Evolutionary conservation across 1,140 invertebrate species (phyloP), one percentile per base, ranked within the genome.

Genomic region (Apis dorsata): DNA sequence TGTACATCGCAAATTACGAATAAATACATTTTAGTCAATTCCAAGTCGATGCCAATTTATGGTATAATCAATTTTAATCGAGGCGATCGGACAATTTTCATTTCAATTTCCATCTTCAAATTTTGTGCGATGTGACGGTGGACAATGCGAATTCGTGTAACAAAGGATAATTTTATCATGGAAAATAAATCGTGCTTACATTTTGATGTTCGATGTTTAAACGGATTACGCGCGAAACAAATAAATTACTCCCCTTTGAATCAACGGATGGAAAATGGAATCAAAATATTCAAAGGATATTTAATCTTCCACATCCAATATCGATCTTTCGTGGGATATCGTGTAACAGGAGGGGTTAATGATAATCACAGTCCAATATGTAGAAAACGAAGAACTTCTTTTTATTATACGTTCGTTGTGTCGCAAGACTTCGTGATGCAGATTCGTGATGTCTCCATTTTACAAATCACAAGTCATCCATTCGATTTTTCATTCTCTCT

Each of bases 371-470:
- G 59, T 13, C 17, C 49, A 34, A 65, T 69, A 17, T 88, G 62
- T 90, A 90, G 57, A 90, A 89, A 89, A 90, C 84, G 81, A 89
- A 89, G 75, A 90, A 90, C 86, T 88, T 88, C 60, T 82, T 84
- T 88, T 92, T 91, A 92, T 91, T 92, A 89, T 81, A 44, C 5
- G 90, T 92, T 92, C 90, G 91, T 92, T 92, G 91, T 91, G 86
- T 85, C 83, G 81, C 79, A 80, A 87, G 79, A 88, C 84, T 83
- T 77, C 7, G 51, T 75, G 71, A 72, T 81, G 75, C 2, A 4
- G 34, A 34, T 34, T 85, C 70, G 49, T 90, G 62, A 53, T 82
- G 74, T 84, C 51, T 87, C 75, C 80, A 80, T 87, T 34, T 84
- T 86, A 82, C 60, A 79, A 79, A 75, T 86, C 72, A 57, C 85